A percentile compares a stretch with the other conserved stretches of the same genome.
Evolutionary conservation across 2,797 vertebrate species (phyloP).

Genomic region (Semaprochilodus insignis): DNA sequence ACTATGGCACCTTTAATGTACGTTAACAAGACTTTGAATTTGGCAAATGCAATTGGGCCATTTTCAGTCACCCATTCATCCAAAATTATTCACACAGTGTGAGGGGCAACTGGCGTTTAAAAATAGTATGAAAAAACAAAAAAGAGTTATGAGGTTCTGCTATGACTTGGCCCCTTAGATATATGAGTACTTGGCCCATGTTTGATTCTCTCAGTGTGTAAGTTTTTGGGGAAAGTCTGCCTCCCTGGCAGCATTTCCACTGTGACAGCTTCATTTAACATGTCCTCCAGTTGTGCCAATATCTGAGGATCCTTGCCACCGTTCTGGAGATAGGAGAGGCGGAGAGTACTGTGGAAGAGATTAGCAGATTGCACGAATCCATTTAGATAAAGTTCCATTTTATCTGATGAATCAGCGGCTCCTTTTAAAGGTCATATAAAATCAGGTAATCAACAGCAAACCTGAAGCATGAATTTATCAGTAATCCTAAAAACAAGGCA

Average conservation of each 20-base stretch:
- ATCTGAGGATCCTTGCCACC: conserved; percentile 67
- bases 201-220: not conserved
- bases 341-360: conserved; percentile 57
- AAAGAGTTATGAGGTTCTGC: not conserved
- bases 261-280: conserved; percentile 63
- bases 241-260: conserved; percentile 59
- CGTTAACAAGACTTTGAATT: no score
- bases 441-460: not conserved
- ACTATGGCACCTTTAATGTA: no score
- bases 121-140: not conserved
- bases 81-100: not conserved
- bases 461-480: conserved; percentile 1
- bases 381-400: conserved; percentile 25
- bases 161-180: not conserved
- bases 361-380: not conserved
- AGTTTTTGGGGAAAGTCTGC: conserved; percentile 19
- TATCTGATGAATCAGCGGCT: not conserved
- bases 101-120: not conserved
- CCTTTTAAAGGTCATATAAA: not conserved
- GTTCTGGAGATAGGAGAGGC: conserved; percentile 66
- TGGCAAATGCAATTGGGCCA: not conserved
- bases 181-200: not conserved
- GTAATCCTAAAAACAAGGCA: not conserved
- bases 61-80: not conserved
- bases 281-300: conserved; percentile 63